phyloP scores from a whole-genome alignment of 1,140 invertebrate genomes.

The Drosophila ambigua region DNA sequence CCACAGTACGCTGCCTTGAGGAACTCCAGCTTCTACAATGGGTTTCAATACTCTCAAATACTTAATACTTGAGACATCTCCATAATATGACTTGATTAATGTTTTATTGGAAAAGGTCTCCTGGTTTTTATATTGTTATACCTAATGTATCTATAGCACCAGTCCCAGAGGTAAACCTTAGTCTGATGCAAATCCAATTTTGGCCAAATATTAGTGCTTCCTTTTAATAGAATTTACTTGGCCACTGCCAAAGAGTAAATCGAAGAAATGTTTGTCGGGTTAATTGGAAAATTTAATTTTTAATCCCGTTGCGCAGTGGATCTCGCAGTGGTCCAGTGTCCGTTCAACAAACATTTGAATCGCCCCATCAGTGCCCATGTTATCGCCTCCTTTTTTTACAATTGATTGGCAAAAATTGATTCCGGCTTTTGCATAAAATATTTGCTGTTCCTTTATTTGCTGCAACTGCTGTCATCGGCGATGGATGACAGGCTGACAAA shows the following conservation, averaged over 20 bases:
- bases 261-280: slow-evolving; percentile 59
- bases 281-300: slow-evolving; percentile 80
- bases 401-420: slow-evolving; percentile 81
- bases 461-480: slow-evolving; percentile 56
- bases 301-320: slow-evolving; percentile 61
- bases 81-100: too few species aligned
- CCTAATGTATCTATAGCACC: too few species aligned
- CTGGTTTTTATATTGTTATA: too few species aligned
- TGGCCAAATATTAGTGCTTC: background rate
- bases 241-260: slow-evolving; percentile 21
- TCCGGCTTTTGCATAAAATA: slow-evolving; percentile 80
- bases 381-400: slow-evolving; percentile 66
- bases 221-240: slow-evolving; percentile 54
- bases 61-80: too few species aligned
- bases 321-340: slow-evolving; percentile 30
- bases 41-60: too few species aligned
- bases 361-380: slow-evolving; percentile 45
- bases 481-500: slow-evolving; percentile 58
- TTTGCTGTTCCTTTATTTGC: slow-evolving; percentile 70
- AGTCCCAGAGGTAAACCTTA: background rate
- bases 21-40: too few species aligned
- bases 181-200: background rate
- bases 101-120: too few species aligned
- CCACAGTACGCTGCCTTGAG: too few species aligned
- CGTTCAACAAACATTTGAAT: slow-evolving; percentile 67